Conservation (phyloP, 2,797 vertebrate genomes). For the Poecilia wingei region DNA sequence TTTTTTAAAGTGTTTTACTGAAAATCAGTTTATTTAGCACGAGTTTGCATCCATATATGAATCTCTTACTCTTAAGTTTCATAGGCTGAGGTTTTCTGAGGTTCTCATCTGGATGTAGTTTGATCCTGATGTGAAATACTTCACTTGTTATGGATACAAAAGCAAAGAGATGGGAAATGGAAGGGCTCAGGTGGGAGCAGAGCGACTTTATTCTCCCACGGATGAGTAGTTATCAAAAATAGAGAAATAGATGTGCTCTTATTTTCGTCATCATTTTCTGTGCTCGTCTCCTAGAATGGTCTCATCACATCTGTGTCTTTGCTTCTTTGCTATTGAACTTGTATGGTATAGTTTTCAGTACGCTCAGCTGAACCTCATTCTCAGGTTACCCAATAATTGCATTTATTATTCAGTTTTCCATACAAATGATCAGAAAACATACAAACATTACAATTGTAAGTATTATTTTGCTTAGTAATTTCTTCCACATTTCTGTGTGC, state of each 20-base stretch:
- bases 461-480: background rate
- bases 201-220: slow-evolving; percentile 38
- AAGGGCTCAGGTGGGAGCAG: slow-evolving; percentile 51
- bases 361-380: background rate
- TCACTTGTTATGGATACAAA: slow-evolving; percentile 11
- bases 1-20: background rate
- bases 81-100: background rate
- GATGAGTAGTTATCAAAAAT: slow-evolving; percentile 37
- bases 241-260: slow-evolving; percentile 20
- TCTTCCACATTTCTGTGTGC: background rate
- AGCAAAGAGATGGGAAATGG: background rate
- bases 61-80: background rate
- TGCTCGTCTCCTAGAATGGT: slow-evolving; percentile 8
- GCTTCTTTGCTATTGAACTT: background rate
- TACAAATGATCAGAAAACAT: background rate
- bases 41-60: background rate
- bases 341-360: background rate
- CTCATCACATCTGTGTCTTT: background rate
- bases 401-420: too few species aligned
- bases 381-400: too few species aligned
- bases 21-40: background rate
- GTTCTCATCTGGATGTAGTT: background rate
- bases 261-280: slow-evolving; percentile 15
- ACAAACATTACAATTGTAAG: background rate
- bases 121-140: slow-evolving; percentile 5